A percentile compares a stretch with the other conserved stretches of the same genome.
Conservation (phyloP, 2,888 invertebrate species). For the Microchrysa polita region DNA sequence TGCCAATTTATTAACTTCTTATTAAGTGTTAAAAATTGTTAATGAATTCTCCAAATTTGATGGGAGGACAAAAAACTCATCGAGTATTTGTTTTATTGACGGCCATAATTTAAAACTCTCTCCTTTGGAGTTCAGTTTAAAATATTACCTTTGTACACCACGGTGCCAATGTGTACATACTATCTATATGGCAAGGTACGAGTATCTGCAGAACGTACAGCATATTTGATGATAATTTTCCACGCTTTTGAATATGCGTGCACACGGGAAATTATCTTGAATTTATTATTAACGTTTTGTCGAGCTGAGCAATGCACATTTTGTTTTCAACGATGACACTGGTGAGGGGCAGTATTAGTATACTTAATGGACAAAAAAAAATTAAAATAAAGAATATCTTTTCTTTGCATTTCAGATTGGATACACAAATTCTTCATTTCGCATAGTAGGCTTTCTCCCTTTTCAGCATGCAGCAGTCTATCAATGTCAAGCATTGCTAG, state of each 20-base stretch:
- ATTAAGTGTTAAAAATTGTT: not conserved
- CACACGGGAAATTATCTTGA: conserved; percentile 7
- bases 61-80: conserved; percentile 4
- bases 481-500: no score
- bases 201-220: not conserved
- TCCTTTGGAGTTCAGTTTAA: not conserved
- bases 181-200: no score
- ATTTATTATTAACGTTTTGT: not conserved
- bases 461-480: no score
- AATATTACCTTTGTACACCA: not conserved
- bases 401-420: no score
- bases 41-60: conserved; percentile 6
- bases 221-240: not conserved
- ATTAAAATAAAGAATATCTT: not conserved
- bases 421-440: no score
- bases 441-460: no score
- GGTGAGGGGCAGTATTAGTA: not conserved
- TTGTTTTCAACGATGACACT: not conserved
- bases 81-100: conserved; percentile 9
- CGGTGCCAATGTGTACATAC: not conserved
- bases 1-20: not conserved
- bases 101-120: not conserved
- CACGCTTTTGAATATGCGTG: not conserved
- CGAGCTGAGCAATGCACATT: not conserved
- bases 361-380: not conserved